Conservation (phyloP, 53 echinoderm and acorn worm genomes). For the Echinometra lucunter region DNA sequence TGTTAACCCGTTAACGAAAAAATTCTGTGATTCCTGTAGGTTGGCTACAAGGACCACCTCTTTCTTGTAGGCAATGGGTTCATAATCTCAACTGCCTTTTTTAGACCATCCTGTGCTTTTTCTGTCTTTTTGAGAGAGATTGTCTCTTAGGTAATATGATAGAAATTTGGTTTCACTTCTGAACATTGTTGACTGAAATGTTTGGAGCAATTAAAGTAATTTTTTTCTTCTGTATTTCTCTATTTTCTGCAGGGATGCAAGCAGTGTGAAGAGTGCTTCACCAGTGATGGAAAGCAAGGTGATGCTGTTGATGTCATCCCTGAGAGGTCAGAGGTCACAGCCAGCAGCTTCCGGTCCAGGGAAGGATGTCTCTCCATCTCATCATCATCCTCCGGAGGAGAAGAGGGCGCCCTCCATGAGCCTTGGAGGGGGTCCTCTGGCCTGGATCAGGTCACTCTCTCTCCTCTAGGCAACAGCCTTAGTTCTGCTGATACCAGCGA, state of each 20-base stretch:
- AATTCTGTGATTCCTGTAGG: too few relatives aligned
- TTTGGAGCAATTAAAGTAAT: not conserved
- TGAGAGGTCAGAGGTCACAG: conserved; percentile 7
- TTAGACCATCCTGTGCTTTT: not conserved
- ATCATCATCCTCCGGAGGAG: conserved; percentile 55
- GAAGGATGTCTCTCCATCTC: conserved; percentile 57
- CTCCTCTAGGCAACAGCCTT: conserved; percentile 54
- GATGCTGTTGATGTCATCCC: not conserved
- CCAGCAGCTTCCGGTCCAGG: conserved; percentile 16
- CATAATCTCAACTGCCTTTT: not conserved
- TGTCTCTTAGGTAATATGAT: not conserved
- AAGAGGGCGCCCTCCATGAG: not conserved
- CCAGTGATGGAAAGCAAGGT: not conserved
- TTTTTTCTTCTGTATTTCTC: not conserved
- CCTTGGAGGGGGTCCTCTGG: conserved; percentile 54
- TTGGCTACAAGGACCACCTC: too few relatives aligned
- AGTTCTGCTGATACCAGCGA: conserved; percentile 65
- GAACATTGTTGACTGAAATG: not conserved
- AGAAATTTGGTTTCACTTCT: not conserved
- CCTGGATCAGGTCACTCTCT: conserved; percentile 64
- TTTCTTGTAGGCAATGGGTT: too few relatives aligned
- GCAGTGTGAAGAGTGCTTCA: conserved; percentile 25
- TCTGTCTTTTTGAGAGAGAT: not conserved
- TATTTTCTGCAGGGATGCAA: conserved; percentile 51
- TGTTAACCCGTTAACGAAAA: too few relatives aligned